Conservation (phyloP, 2,113 vertebrate genomes). For the Callionymus lyra region DNA sequence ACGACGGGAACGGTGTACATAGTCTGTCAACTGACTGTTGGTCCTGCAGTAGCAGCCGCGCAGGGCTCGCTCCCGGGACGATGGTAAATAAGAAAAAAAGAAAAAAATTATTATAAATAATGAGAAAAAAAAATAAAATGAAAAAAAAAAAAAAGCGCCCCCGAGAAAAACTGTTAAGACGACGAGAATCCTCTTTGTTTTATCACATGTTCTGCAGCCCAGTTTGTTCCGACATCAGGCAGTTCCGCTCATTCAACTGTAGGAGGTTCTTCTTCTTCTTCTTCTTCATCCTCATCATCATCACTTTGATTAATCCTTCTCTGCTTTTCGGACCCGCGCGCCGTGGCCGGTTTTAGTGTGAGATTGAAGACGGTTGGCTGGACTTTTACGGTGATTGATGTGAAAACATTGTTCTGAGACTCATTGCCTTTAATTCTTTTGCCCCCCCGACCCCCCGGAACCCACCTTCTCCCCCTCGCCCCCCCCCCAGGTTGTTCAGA, state of each 20-base stretch:
- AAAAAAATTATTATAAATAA: slow-evolving; percentile 65
- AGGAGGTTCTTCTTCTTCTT: slow-evolving; percentile 68
- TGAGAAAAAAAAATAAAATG: slow-evolving; percentile 17
- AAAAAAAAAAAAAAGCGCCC: slow-evolving; percentile 19
- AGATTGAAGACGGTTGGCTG: slow-evolving; percentile 77
- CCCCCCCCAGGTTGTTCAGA: slow-evolving; percentile 62
- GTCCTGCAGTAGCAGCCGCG: slow-evolving; percentile 76
- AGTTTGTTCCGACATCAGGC: slow-evolving; percentile 83
- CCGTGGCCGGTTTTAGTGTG: slow-evolving; percentile 83
- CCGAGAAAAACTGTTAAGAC: slow-evolving; percentile 55
- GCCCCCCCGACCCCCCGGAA: too few relatives aligned
- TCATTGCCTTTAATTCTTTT: slow-evolving; percentile 87
- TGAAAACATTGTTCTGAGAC: slow-evolving; percentile 95
- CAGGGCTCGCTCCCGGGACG: slow-evolving; percentile 79
- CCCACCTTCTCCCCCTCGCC: too few relatives aligned
- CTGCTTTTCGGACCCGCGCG: slow-evolving; percentile 71
- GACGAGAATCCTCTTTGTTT: slow-evolving; percentile 77
- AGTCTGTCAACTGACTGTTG: slow-evolving; percentile 99
- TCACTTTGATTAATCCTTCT: slow-evolving; percentile 61
- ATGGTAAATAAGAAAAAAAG: slow-evolving; percentile 77
- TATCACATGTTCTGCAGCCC: slow-evolving; percentile 81
- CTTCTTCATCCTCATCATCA: slow-evolving; percentile 66
- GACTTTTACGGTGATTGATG: slow-evolving; percentile 90
- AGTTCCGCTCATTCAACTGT: slow-evolving; percentile 80
- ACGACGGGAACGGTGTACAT: slow-evolving; percentile 98